Conservation (phyloP, 2,888 invertebrate genomes). For the Volucella bombylans region DNA sequence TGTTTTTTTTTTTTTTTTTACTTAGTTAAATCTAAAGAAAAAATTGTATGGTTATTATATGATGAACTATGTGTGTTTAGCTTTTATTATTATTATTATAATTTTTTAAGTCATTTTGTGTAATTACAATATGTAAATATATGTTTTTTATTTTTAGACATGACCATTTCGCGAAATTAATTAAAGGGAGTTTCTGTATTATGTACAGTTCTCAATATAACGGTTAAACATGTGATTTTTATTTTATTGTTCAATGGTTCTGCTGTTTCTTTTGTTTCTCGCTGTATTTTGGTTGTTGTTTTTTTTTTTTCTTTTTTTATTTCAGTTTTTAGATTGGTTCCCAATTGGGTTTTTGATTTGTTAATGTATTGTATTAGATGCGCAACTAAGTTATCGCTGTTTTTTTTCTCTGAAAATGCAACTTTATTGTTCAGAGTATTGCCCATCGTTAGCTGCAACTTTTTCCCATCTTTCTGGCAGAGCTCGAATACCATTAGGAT, state of each 20-base stretch:
- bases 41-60: slow-evolving; percentile 37
- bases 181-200: slow-evolving; percentile 34
- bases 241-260: slow-evolving; percentile 31
- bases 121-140: slow-evolving; percentile 60
- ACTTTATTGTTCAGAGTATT: too few relatives aligned
- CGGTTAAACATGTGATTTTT: slow-evolving; percentile 60
- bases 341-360: too few relatives aligned
- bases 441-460: too few relatives aligned
- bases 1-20: slow-evolving; percentile 49
- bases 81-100: slow-evolving; percentile 52
- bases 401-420: too few relatives aligned
- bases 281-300: background rate
- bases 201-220: slow-evolving; percentile 49
- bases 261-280: slow-evolving; percentile 22
- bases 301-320: background rate
- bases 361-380: too few relatives aligned
- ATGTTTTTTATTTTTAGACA: slow-evolving; percentile 67
- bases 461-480: too few relatives aligned
- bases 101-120: slow-evolving; percentile 51
- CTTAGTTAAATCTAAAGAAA: slow-evolving; percentile 53
- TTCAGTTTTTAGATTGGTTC: too few relatives aligned
- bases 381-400: too few relatives aligned
- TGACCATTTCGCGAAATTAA: slow-evolving; percentile 45
- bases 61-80: slow-evolving; percentile 55
- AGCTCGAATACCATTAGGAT: too few relatives aligned